These are phyloP conservation scores for fruit fly (Drosophila melanogaster) DNA, from an alignment of 1,140 invertebrate species.

Conservation along the genomic window DNA sequence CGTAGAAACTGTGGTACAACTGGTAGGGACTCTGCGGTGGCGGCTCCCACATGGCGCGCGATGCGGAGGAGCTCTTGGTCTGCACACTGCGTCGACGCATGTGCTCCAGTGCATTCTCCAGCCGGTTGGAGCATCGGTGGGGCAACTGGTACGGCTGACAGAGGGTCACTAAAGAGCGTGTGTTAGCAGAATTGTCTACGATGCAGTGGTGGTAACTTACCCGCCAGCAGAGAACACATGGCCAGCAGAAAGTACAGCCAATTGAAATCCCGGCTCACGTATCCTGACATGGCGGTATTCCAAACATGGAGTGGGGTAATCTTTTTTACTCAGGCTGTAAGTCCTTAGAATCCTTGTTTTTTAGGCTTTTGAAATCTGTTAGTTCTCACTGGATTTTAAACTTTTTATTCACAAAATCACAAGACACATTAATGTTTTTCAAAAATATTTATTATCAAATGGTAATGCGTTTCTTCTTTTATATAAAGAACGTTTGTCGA, in stretches of 20 bases:
- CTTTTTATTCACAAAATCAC: too few species aligned
- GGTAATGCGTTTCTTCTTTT: too few species aligned
- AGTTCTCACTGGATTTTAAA: too few species aligned
- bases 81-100: conserved; percentile 85
- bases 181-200: background rate
- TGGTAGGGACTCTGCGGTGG: conserved; percentile 86
- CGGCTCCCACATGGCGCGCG: conserved; percentile 75
- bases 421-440: too few species aligned
- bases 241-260: conserved; percentile 44
- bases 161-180: conserved; percentile 21
- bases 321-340: background rate
- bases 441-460: too few species aligned
- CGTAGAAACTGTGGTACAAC: conserved; percentile 86
- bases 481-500: too few species aligned
- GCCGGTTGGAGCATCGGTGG: conserved; percentile 84
- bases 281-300: conserved; percentile 25
- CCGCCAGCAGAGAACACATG: conserved; percentile 42
- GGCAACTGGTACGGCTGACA: conserved; percentile 67
- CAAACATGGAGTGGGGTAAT: conserved; percentile 13
- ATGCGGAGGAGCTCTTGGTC: conserved; percentile 49
- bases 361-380: background rate
- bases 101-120: conserved; percentile 85
- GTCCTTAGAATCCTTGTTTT: background rate
- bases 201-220: conserved; percentile 26
- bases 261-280: conserved; percentile 18